phyloP scores from a whole-genome alignment of 2,888 invertebrate genomes.

The Hedya salicella region DNA sequence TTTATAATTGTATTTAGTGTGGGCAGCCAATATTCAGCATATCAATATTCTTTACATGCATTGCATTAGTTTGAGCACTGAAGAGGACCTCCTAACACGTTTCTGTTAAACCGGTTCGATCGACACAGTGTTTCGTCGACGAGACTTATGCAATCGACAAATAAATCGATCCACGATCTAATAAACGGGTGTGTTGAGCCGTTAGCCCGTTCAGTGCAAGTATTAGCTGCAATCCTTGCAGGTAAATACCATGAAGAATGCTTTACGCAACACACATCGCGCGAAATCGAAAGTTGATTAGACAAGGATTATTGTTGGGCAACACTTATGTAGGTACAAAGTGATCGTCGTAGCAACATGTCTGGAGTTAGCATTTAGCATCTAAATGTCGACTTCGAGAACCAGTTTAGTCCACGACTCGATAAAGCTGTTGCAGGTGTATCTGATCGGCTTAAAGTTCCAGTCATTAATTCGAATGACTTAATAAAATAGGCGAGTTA shows the following conservation, averaged over 20 bases:
- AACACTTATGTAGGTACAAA: constrained; percentile 8
- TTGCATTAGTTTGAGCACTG: constrained; percentile 56
- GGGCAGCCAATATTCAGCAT: background rate
- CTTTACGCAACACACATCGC: constrained; percentile 30
- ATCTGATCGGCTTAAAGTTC: constrained; percentile 28
- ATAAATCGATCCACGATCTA: constrained; percentile 60
- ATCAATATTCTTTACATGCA: constrained; percentile 20
- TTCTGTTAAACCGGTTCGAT: constrained; percentile 79
- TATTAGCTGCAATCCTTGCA: constrained; percentile 31
- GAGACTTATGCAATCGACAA: constrained; percentile 79
- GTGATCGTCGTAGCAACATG: constrained; percentile 1
- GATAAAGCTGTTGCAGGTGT: constrained; percentile 38
- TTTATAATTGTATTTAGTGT: constrained; percentile 13
- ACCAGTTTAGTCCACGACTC: constrained; percentile 30
- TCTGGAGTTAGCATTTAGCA: constrained; percentile 21
- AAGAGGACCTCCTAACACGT: constrained; percentile 81
- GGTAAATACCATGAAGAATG: constrained; percentile 36
- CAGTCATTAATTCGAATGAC: constrained; percentile 28
- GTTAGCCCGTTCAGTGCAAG: constrained; percentile 30
- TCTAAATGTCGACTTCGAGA: constrained; percentile 35
- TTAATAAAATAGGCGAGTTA: constrained; percentile 29
- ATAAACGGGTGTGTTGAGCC: constrained; percentile 33
- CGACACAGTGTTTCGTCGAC: constrained; percentile 64
- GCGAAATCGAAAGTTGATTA: constrained; percentile 40
- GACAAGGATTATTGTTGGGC: constrained; percentile 33